Evolutionary conservation across 2,113 vertebrate species (phyloP), one percentile per base, ranked within the genome.

Genomic region (western clawed frog (Xenopus tropicalis)): DNA sequence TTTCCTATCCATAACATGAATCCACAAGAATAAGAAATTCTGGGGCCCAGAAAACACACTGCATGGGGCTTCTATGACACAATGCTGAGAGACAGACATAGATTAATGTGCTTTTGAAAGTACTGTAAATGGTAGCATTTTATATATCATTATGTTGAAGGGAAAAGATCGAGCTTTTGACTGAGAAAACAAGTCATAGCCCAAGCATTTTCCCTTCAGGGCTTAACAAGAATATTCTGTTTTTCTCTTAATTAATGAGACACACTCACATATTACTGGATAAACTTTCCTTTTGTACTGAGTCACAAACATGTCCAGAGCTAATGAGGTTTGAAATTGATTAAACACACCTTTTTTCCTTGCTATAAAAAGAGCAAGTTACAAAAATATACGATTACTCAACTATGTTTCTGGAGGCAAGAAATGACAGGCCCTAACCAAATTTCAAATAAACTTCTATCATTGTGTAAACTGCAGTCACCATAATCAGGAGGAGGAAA

Each of bases 301-400:
- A 74, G 44, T 74, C 65, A 74, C 37, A 61, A 61, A 68, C 67
- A 68, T 14, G 19, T 58, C 43, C 72, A 44, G 17, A 67, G n/a
- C 46, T 74, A 68, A 68, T 74, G 61, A 74, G 42, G 64, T 59
- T 65, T 14, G 56, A 68, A 68, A 61, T 10, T 16, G 22, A 29
- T 19, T 19, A 29, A 52, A 25, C 69, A 29, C 57, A 25, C 58
- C 37, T 42, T 62, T 59, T 59, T 52, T 21, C 23, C 58, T 14
- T 22, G 48, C 24, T 73, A 65, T 57, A 57, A 66, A 66, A 66
- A 69, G 20, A 13, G 67, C 44, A 69, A 46, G 29, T 44, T 67
- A 68, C 68, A 74, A 74, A 74, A 68, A 74, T 67, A 68, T 43
- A 29, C 14, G 17, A 37, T 67, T 61, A 74, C 64, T 74, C 65